Evolutionary conservation across 2,113 vertebrate genomes (phyloP).

Genomic region (Suricata suricatta): DNA sequence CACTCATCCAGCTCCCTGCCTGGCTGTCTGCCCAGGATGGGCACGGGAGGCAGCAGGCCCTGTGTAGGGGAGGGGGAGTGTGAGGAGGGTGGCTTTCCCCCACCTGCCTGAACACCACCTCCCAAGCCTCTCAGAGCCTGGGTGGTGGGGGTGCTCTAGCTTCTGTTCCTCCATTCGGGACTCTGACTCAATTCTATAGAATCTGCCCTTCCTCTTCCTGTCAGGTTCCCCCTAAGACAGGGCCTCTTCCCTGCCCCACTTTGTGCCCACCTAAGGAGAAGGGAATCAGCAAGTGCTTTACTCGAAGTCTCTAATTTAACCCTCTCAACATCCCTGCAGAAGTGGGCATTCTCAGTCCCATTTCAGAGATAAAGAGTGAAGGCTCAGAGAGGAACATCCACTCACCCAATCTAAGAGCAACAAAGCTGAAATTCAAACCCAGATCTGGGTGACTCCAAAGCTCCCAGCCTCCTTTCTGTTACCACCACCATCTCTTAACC

Average conservation of each 20-base stretch:
- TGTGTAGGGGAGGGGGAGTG: neutral
- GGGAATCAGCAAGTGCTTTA: neutral
- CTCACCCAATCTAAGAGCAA: neutral
- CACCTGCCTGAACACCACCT: neutral
- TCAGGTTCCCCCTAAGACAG: neutral
- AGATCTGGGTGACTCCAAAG: neutral
- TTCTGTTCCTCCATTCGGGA: neutral
- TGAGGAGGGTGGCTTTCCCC: neutral
- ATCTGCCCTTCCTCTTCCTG: neutral
- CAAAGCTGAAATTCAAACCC: neutral
- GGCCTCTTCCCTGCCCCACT: neutral
- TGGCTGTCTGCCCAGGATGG: slow-evolving; percentile 67
- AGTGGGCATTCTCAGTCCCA: neutral
- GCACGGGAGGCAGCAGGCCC: slow-evolving; percentile 38
- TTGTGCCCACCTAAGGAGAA: neutral
- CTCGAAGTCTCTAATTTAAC: neutral
- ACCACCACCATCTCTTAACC: neutral
- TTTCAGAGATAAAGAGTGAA: neutral
- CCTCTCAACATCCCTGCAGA: neutral
- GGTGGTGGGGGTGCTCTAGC: too few species aligned
- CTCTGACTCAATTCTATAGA: too few species aligned
- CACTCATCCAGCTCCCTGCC: slow-evolving; percentile 59
- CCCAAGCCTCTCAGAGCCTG: neutral
- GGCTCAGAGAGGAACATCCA: neutral
- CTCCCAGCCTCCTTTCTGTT: neutral